Evolutionary conservation across 2,888 invertebrate genomes (phyloP), one percentile per base, ranked within the genome.

Genomic region (Bembecia ichneumoniformis): DNA sequence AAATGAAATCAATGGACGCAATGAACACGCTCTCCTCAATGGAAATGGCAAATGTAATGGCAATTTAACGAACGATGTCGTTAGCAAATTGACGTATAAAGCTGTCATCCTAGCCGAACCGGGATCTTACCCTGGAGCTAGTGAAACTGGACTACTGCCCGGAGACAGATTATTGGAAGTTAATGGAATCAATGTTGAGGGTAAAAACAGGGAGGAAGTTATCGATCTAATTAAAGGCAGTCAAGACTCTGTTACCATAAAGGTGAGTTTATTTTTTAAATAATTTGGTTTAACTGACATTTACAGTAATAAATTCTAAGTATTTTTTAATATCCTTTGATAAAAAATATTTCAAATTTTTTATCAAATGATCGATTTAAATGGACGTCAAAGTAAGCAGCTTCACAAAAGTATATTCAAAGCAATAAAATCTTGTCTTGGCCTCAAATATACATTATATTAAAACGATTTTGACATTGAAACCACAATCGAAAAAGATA

Each of bases 91-190:
- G 58, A 88, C 87, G 46, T 90, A 90, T 80, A 90, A 90, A 62
- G 90, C 94, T 49, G 96, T 96, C 17, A 94, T 96, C 58, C 93
- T 97, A 68, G 97, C 97, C 10, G 97, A 97, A 73, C 97, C 97
- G 1, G 96, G 96, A 10, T 91, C 94, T 48, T 91, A 91, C 63
- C 93, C 86, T 11, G 91, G 93, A 10, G 90, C 93, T 52, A 91
- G 91, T 66, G 93, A 93, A 59, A 96, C 95, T 5, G 96, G 97
- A 3, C 88, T 98, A 17, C 86, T 98, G 52, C 98, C 98, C n/a
- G 98, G 98, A 3, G 98, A 98, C 81, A 91, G 96, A 62, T 89
- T 98, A 28, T 86, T 98, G 59, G 96, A 96, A 88, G 96, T 98
- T 35, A 97, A 98, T 71, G 94, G 93, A 20, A 90, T 92, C 20